phyloP scores from a whole-genome alignment of 2,113 vertebrate genomes.

The Labeo rohita region DNA sequence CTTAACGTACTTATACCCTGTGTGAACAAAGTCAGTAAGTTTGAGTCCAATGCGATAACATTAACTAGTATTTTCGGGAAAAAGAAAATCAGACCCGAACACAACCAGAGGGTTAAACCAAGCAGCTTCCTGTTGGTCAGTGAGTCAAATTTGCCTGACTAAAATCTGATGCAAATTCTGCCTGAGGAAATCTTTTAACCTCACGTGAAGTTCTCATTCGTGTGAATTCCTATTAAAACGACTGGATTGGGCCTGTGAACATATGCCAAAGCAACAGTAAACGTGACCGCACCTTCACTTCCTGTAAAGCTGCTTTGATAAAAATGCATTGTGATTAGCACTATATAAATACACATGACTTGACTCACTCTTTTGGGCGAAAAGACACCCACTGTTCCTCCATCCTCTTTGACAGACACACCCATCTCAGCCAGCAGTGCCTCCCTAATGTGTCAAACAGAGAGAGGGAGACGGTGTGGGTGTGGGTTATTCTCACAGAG shows the following conservation, averaged over 20 bases:
- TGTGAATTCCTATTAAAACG: background rate
- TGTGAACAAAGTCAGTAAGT: no score
- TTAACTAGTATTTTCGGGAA: no score
- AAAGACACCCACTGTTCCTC: conserved; percentile 89
- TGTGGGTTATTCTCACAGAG: background rate
- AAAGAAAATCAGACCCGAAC: no score
- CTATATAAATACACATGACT: background rate
- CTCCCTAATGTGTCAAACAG: conserved; percentile 73
- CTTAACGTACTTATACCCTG: no score
- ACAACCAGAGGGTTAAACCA: background rate
- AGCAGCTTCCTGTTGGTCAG: background rate
- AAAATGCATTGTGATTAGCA: background rate
- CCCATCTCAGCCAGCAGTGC: conserved; percentile 89
- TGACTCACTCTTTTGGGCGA: conserved; percentile 87
- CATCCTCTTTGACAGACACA: conserved; percentile 88
- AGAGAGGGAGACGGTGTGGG: background rate
- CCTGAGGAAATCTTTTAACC: background rate
- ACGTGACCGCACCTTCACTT: background rate
- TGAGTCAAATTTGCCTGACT: background rate
- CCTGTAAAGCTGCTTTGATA: background rate
- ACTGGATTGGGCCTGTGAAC: background rate
- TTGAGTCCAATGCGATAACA: no score
- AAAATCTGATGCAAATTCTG: background rate
- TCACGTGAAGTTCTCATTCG: background rate
- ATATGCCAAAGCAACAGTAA: background rate